Percentiles rank a stretch among this genome's conserved stretches.
Conservation (phyloP, 2,888 invertebrate species). For the Tinea pellionella region DNA sequence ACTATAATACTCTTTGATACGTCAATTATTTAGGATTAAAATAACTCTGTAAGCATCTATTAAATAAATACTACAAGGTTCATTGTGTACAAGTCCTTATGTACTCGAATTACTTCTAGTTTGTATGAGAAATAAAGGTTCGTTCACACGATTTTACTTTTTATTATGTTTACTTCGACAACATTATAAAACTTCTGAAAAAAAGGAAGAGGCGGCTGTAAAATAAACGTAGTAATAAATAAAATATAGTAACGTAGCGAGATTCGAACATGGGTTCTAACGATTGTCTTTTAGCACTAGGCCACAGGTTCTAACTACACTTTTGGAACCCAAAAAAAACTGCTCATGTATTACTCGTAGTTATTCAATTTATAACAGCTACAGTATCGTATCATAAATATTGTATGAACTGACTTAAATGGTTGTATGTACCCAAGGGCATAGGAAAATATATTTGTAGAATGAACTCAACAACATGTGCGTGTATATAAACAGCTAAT, state of each 20-base stretch:
- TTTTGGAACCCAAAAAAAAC: neutral
- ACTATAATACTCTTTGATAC: neutral
- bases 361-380: neutral
- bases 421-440: neutral
- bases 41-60: neutral
- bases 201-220: no score
- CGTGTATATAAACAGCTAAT: neutral
- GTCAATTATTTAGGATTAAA: slow-evolving; percentile 9
- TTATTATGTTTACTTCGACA: no score
- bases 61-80: neutral
- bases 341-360: neutral
- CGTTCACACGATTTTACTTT: no score
- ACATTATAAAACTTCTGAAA: no score
- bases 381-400: neutral
- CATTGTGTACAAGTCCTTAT: neutral
- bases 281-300: no score
- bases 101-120: neutral
- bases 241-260: no score
- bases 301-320: no score
- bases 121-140: neutral
- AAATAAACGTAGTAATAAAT: no score
- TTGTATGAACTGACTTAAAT: neutral
- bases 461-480: neutral
- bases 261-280: no score
- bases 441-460: neutral